Evolutionary conservation across 2,797 vertebrate genomes (phyloP).

Genomic region (Paramormyrops hopkinsi): DNA sequence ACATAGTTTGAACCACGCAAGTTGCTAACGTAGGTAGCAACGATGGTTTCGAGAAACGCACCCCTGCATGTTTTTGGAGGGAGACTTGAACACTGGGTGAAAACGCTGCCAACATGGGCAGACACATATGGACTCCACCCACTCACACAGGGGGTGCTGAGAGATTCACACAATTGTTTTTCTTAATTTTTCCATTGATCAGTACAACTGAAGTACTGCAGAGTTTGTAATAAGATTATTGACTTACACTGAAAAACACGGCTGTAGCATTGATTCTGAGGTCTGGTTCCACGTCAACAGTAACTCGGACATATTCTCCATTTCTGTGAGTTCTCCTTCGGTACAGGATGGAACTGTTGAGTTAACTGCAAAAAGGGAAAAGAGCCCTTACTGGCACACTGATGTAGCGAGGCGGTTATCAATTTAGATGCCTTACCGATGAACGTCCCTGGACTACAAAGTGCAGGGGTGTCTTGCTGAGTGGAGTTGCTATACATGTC

Average conservation of each 20-base stretch:
- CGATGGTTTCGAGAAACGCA: too few species aligned
- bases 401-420: background rate
- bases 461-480: conserved; percentile 8
- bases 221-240: background rate
- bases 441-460: background rate
- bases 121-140: background rate
- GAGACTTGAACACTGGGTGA: background rate
- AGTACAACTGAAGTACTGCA: background rate
- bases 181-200: background rate
- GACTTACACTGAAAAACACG: conserved; percentile 32
- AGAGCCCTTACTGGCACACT: background rate
- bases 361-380: background rate
- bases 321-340: conserved; percentile 43
- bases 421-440: background rate
- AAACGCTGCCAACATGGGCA: background rate
- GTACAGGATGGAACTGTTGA: conserved; percentile 42
- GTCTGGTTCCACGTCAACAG: conserved; percentile 40
- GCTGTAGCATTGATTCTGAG: conserved; percentile 46
- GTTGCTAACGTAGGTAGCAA: too few species aligned
- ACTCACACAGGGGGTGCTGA: background rate
- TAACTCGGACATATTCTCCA: conserved; percentile 25
- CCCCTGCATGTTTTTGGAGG: background rate
- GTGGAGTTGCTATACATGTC: too few species aligned
- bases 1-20: too few species aligned
- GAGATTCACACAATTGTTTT: background rate